Base-by-base conservation (phyloP, 2,888 invertebrate species). In the Oeneis ivallda region DNA sequence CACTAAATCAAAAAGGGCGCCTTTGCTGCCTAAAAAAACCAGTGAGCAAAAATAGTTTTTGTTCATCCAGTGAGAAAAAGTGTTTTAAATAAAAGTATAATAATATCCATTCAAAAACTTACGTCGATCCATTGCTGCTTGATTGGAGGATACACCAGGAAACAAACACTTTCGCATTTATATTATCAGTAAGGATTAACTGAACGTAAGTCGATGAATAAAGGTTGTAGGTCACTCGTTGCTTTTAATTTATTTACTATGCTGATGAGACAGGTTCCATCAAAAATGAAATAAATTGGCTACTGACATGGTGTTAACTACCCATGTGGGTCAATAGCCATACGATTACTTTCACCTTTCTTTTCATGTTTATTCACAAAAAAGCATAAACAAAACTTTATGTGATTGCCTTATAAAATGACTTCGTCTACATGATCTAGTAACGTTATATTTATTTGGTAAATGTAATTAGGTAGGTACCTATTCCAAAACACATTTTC, bases 271-370 rank as follows among this genome's bases (percentile, higher is more conserved):
- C 15, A 47, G 47, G 17, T 17, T 47, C 58, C 57, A 43, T 62
- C 65, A 62, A 63, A 60, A 66, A 53, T 54, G 60, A 68, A 60
- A 58, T 64, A 47, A 59, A 63, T 65, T 67, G 26, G 10, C 58
- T 13, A 54, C 49, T 47, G 11, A 54, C 61, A 61, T 41, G 49
- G 49, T 60, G 58, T 58, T 65, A 39, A 54, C 17, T 34, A 45
- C 15, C 45, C 15, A 72, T 69, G 65, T 70, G 61, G 70, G 68
- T 65, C 69, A 68, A 52, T 59, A 56, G 32, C 64, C 64, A 67
- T 70, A 64, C 54, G 59, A 71, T 72, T 72, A 72, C 71, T 72
- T 73, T 73, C 73, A 72, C 73, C 73, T 73, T 73, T 71, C 73
- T 64, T 72, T 60, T 62, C 50, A 59, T 62, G 62, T 62, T 54